These are phyloP conservation scores for Stramonita haemastoma DNA, from an alignment of 2,888 invertebrate genomes.

Conservation along the genomic window DNA sequence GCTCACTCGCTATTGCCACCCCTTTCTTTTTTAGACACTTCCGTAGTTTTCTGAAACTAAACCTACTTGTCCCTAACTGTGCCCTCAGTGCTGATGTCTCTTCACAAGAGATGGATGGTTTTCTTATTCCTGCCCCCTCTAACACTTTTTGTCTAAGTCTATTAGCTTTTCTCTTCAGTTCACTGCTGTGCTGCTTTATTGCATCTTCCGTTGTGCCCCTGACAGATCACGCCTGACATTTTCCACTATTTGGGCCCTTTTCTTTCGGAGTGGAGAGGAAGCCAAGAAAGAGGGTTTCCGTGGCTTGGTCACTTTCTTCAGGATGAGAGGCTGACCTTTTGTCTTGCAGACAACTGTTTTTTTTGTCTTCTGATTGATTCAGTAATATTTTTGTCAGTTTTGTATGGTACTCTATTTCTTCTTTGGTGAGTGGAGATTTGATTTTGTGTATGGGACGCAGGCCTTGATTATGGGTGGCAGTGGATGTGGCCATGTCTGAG, in stretches of 20 bases:
- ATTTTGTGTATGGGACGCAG: not conserved
- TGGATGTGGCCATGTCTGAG: not conserved
- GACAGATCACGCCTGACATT: not conserved
- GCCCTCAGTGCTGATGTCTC: not conserved
- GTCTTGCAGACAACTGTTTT: not conserved
- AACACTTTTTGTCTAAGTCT: not conserved
- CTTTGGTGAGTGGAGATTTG: not conserved
- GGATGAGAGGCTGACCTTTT: not conserved
- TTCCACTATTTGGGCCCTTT: not conserved
- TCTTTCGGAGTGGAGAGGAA: not conserved
- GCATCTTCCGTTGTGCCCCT: not conserved
- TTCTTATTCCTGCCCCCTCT: not conserved
- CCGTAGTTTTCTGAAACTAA: not conserved
- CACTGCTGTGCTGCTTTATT: not conserved
- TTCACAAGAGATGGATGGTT: not conserved
- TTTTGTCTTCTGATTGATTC: not conserved
- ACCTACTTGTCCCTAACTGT: not conserved
- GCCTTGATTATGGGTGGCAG: not conserved
- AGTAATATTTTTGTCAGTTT: not conserved
- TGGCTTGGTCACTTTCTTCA: not conserved
- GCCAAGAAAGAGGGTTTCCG: not conserved
- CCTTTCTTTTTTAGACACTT: not conserved
- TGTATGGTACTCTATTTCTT: not conserved
- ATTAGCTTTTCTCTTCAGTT: not conserved
- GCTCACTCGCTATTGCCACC: not conserved